Base-by-base conservation (phyloP, 2,113 vertebrate genomes). In the Rhabdomys dilectus region DNA sequence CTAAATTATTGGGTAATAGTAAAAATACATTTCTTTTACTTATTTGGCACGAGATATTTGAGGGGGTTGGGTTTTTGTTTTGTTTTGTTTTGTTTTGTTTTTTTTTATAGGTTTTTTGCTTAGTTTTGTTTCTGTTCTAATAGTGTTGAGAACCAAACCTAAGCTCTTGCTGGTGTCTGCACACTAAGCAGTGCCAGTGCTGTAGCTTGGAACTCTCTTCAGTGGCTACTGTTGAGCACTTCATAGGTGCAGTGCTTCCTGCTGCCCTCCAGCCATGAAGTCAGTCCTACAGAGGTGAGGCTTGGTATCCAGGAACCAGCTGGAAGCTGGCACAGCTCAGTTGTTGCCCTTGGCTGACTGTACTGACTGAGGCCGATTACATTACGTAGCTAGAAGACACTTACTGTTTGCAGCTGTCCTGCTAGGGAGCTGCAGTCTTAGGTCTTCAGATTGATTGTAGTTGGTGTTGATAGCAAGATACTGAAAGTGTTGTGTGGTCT, bases 371-470 rank as follows among this genome's bases (percentile, higher is more conserved):
- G 58, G 29, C 56, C 36, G 56, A n/a, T 95, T 96, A 29, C 87
- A 93, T 93, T 88, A 62, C 90, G 89, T 93, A 87, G 19, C 87
- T 95, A 8, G 64, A 88, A 72, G n/a, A 86, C 76, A 81, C 51
- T 95, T 94, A 66, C 62, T 95, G 60, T 86, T 8, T 78, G 16
- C 58, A 85, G 1, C 31, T 48, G 42, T 48, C 29, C 62, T 34
- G 39, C 60, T 80, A 36, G 34, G 36, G 42, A 93, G 31, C 48
- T 90, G 17, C 8, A 91, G 11, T 92, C 42, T 48, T 81, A 64
- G 56, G 31, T 85, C 58, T 95, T 88, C 85, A 81, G 91, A 92
- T 19, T 68, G 17, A 88, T 87, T 81, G 93, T 91, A 84, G 64
- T 93, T 70, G 36, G 12, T 86, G 34, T 70, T 85, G 76, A 91